Base-by-base conservation (phyloP, 2,113 vertebrate species). In the Pandion haliaetus region DNA sequence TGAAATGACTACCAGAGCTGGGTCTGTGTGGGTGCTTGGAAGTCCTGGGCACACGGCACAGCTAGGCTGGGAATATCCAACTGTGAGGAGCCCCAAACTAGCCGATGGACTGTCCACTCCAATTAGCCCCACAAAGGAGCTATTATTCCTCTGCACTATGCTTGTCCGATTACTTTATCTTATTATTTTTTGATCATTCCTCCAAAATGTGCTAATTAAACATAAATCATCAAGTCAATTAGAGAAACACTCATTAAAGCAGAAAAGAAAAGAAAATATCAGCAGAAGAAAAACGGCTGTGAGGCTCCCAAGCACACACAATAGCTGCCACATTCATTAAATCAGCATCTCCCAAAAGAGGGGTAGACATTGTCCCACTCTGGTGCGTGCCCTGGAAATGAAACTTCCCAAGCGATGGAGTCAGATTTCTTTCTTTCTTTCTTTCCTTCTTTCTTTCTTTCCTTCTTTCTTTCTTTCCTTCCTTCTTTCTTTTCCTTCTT, bases 201-300 rank as follows among this genome's bases (percentile, higher is more conserved):
- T 95, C 92, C 91, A 97, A 98, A 98, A 98, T 97, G 96, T 98
- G 95, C 97, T 98, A 98, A 98, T 98, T 98, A 98, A 98, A 97
- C 96, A 97, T 92, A 97, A 98, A 98, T 97, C 97, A 98, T 97
- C 97, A 98, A 98, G 98, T 98, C 97, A 97, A 96, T 98, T 98
- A 97, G 94, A 84, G 90, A 96, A 96, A 97, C 93, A 88, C 94
- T 98, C 97, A 98, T 98, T 98, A 98, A 97, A 97, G 67, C 74
- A 9, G 72, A 96, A 86, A 94, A 83, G 86, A 95, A 95, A 95
- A 90, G 45, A 90, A 92, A 91, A 55, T 93, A 95, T 82, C 86
- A 25, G 47, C 94, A 90, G 89, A 82, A 94, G 95, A 94, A 80
- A 97, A 96, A 72, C 69, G 69, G 50, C 73, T 93, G 82, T 76